phyloP scores from a whole-genome alignment of 2,113 vertebrate genomes.

The Athene cunicularia region DNA sequence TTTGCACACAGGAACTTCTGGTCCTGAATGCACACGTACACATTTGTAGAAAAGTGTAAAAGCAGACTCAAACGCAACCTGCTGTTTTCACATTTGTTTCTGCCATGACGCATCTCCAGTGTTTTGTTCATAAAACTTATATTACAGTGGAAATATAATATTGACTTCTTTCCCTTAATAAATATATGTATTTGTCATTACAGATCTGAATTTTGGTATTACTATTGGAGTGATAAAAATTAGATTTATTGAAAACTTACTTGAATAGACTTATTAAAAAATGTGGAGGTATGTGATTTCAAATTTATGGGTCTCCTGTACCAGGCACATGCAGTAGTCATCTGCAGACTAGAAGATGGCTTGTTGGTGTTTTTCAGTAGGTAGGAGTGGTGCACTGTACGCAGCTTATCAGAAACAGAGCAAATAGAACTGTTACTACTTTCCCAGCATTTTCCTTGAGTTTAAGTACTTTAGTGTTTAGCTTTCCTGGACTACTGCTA shows the following conservation, averaged over 20 bases:
- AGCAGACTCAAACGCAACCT: neutral
- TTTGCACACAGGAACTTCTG: neutral
- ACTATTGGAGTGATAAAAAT: neutral
- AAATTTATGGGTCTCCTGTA: neutral
- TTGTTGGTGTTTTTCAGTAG: neutral
- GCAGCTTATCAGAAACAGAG: neutral
- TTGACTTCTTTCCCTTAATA: too few relatives aligned
- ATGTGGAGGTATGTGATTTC: neutral
- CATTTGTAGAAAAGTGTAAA: neutral
- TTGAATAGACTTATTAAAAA: neutral
- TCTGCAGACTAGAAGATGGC: neutral
- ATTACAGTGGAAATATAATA: neutral
- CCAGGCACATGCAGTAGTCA: neutral
- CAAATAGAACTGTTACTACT: neutral
- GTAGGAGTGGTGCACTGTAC: fast-evolving
- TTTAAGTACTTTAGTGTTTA: neutral
- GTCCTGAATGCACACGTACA: neutral
- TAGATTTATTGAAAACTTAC: neutral
- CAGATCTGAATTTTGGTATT: neutral
- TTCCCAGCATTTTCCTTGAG: neutral
- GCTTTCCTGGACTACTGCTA: neutral
- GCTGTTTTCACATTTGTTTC: neutral
- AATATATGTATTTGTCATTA: neutral
- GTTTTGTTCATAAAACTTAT: neutral
- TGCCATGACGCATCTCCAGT: neutral